A percentile compares a stretch with the other conserved stretches of the same genome.
Evolutionary conservation across 1,140 invertebrate genomes (phyloP).

Genomic region (Battus philenor): DNA sequence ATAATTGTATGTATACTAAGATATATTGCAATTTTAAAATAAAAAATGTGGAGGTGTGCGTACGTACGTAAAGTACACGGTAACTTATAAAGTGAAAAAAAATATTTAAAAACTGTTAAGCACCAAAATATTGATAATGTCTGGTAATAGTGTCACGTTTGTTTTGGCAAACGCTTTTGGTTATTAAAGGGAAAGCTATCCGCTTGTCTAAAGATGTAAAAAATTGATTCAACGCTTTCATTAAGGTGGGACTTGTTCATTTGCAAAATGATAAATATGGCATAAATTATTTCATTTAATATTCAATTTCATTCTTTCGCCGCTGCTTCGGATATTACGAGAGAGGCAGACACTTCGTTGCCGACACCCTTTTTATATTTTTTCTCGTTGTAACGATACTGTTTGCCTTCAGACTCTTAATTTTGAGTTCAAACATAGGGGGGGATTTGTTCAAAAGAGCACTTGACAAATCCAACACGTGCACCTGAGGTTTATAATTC

Average conservation of each 20-base stretch:
- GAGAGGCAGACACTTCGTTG: slow-evolving; percentile 57
- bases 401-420: slow-evolving; percentile 66
- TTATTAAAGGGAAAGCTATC: slow-evolving; percentile 1
- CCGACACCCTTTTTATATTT: slow-evolving; percentile 68
- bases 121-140: too few relatives aligned
- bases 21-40: too few relatives aligned
- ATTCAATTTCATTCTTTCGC: slow-evolving; percentile 72
- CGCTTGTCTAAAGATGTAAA: slow-evolving; percentile 22
- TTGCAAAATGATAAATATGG: slow-evolving; percentile 75
- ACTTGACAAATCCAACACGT: slow-evolving; percentile 53
- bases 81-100: too few relatives aligned
- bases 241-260: slow-evolving; percentile 71
- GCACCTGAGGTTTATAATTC: slow-evolving; percentile 34
- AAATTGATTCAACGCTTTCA: slow-evolving; percentile 58
- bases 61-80: too few relatives aligned
- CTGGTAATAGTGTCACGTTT: too few relatives aligned
- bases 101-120: too few relatives aligned
- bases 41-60: too few relatives aligned
- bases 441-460: slow-evolving; percentile 61
- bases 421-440: slow-evolving; percentile 69
- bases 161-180: too few relatives aligned
- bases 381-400: slow-evolving; percentile 59
- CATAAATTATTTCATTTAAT: slow-evolving; percentile 76
- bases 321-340: slow-evolving; percentile 53
- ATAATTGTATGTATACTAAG: too few relatives aligned